Conservation (phyloP, 2,113 vertebrate species). For the Ictidomys tridecemlineatus region DNA sequence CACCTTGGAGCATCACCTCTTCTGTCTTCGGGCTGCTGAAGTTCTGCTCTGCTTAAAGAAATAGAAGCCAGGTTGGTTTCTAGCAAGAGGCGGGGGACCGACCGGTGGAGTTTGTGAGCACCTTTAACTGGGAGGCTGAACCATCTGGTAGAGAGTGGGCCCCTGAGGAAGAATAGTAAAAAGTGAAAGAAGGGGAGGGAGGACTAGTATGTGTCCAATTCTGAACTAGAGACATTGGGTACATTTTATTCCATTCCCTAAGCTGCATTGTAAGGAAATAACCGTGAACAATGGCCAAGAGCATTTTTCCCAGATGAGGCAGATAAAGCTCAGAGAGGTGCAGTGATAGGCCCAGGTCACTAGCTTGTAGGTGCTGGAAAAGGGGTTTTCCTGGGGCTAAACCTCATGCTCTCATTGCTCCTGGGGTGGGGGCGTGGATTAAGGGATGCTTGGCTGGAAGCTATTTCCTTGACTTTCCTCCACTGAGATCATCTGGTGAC, state of each 20-base stretch:
- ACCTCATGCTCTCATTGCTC: neutral
- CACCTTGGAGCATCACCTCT: neutral
- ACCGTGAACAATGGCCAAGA: accelerated
- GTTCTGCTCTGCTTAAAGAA: neutral
- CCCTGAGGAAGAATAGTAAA: neutral
- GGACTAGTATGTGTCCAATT: too few species aligned
- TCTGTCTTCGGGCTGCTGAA: neutral
- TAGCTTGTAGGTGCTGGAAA: neutral
- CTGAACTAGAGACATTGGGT: accelerated
- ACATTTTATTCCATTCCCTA: neutral
- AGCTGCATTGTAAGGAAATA: neutral
- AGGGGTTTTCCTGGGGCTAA: neutral
- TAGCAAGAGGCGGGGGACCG: neutral
- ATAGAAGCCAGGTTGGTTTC: neutral
- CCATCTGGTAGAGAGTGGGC: neutral
- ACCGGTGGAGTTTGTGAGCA: neutral
- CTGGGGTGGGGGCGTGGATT: neutral
- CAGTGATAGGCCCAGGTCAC: neutral
- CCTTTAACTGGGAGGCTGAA: neutral
- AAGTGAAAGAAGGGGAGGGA: neutral
- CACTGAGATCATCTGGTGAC: neutral
- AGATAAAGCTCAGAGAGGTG: neutral
- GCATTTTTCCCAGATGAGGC: neutral
- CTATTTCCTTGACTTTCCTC: neutral
- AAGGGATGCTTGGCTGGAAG: neutral